Percentiles rank a stretch among this genome's conserved stretches.
Evolutionary conservation across 2,113 vertebrate genomes (phyloP).

Genomic region (Tetrax tetrax): DNA sequence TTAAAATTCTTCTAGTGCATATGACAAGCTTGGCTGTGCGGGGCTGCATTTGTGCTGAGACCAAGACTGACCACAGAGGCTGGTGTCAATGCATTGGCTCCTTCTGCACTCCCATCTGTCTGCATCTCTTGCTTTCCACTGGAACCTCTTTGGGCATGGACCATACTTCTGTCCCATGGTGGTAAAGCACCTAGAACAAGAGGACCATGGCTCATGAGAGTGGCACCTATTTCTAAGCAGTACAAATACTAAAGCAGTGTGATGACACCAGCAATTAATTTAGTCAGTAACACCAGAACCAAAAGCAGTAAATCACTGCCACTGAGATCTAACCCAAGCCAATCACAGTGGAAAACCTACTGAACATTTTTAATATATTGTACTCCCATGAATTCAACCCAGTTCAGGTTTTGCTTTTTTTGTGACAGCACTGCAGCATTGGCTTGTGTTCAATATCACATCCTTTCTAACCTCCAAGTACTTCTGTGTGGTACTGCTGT

Average conservation of each 20-base stretch:
- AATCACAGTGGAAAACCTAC: background rate
- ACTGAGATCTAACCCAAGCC: background rate
- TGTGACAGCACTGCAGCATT: background rate
- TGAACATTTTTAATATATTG: background rate
- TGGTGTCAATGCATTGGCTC: accelerated
- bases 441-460: background rate
- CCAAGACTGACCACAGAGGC: background rate
- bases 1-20: background rate
- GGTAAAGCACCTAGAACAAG: background rate
- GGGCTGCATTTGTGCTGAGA: background rate
- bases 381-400: background rate
- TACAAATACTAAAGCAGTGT: background rate
- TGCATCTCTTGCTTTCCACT: background rate
- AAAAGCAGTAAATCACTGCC: background rate
- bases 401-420: background rate
- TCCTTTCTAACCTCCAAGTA: background rate
- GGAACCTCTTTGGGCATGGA: background rate
- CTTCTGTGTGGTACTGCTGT: background rate
- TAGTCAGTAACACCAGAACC: background rate
- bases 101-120: background rate
- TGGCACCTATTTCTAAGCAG: background rate
- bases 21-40: accelerated
- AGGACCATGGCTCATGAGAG: background rate
- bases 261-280: background rate
- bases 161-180: background rate